Percentiles rank a stretch among this genome's conserved stretches.
These are phyloP conservation scores for Empidonax alnorum DNA, from an alignment of 2,113 vertebrate species.

Conservation along the genomic window DNA sequence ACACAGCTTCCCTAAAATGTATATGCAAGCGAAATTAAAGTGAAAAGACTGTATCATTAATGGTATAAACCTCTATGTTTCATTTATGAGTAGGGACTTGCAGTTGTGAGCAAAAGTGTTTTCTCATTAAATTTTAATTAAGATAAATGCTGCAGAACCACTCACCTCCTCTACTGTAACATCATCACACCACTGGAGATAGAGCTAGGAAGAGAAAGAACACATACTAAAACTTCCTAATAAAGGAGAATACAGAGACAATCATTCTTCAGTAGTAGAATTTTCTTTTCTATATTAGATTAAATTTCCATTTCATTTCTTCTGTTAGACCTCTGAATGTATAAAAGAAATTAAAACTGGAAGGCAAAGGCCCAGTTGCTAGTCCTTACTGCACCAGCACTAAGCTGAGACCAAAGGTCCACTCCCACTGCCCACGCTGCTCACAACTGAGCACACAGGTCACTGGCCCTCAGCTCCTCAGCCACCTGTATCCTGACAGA, in stretches of 20 bases:
- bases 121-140: constrained; percentile 97
- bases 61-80: constrained; percentile 87
- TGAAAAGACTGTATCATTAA: constrained; percentile 82
- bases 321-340: neutral
- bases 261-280: constrained; percentile 39
- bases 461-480: neutral
- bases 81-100: constrained; percentile 91
- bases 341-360: neutral
- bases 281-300: constrained; percentile 43
- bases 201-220: constrained; percentile 84
- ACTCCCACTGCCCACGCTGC: accelerated
- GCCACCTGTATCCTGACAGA: neutral
- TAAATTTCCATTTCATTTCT: constrained; percentile 13
- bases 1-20: constrained; percentile 75
- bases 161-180: constrained; percentile 91
- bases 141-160: constrained; percentile 88
- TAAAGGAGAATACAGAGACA: constrained; percentile 49
- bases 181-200: constrained; percentile 97
- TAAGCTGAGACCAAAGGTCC: neutral
- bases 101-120: constrained; percentile 85
- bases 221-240: constrained; percentile 67
- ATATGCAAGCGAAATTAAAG: constrained; percentile 79
- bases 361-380: neutral
- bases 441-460: neutral
- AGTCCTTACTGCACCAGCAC: neutral